Evolutionary conservation across 2,888 invertebrate species (phyloP), one percentile per base, ranked within the genome.

Genomic region (Cataglyphis rosenhaueri): DNA sequence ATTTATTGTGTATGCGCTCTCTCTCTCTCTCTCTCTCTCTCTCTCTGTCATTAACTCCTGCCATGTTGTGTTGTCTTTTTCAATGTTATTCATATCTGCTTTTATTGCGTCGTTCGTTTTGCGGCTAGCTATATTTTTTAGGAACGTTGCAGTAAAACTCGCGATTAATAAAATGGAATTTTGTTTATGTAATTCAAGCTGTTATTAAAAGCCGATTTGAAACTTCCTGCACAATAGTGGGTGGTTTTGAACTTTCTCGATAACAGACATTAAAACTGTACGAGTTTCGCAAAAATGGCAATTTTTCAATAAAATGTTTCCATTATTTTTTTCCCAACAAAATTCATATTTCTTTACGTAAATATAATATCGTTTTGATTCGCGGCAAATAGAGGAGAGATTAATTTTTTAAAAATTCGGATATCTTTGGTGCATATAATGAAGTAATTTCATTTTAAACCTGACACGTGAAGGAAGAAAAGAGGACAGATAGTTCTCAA

Each of bases 401-500:
- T 70, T 68, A 15, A 78, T 57, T 32, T 32, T 3, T 18, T 9
- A 25, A 76, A 75, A 57, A 18, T 57, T 65, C 18, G 29, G n/a
- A 10, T 10, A 21, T 48, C 55, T n/a, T 52, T n/a, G 15, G 4
- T 35, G 6, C 15, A 48, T n/a, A 48, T 29, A 59, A 82, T 29
- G 52, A 68, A 78, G 25, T 82, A 82, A 64, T 66, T 82, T 10
- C 48, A 15, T 61, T 32, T 65, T 65, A 35, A 76, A 10, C 21
- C 2, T 35, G 76, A 66, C 55, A 29, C n/a, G 61, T n/a, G 44
- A 15, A 10, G 9, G 8, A 21, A 44, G 35, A 41, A n/a, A 61
- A 55, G 48, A 68, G 48, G 41, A 70, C 15, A 38, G 52, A 52
- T 82, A 81, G 71, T 59, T 57, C 81, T 57, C 81, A 68, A 21